Base-by-base conservation (phyloP, 1,140 invertebrate species). In the Bactericera cockerelli region DNA sequence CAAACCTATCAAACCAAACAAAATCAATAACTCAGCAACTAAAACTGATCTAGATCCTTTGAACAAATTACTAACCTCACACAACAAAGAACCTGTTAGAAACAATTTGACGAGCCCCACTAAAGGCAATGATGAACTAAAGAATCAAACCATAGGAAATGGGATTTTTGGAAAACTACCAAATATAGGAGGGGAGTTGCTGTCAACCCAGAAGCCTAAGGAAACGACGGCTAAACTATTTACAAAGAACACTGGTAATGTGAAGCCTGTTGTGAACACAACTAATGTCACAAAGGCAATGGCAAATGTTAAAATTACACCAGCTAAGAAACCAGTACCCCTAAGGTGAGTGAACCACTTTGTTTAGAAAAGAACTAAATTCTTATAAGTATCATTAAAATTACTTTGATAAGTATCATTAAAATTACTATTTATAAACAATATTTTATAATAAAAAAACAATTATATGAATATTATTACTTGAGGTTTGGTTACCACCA, bases 1-100 rank as follows among this genome's bases (percentile, higher is more conserved):
- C 28, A 65, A 71, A 38, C 70, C 70, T 14, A 31, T 71, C 2
- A 65, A 63, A 49, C 13, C 14, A 60, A 58, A 4, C 2, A 25
- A n/a, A 33, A 61, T 11, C 39, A 33, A 11, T 33, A 61, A 11
- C 16, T 38, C n/a, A 39, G 57, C 16, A 3, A 3, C 22, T 6
- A 56, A 56, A 56, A 8, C 55, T 4, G 26, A 24, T n/a, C 14
- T 24, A 24, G 22, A 24, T 36, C 33, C 53, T 49, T 54, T 49
- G 1, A 42, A 36, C 14, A 59, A 28, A 26, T 59, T 61, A 58
- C 21, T 19, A 53, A 25, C 38, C 22, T 33, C 13, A 33, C 49
- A 33, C 26, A 19, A 42, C 21, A 1, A 13, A 19, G 39, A 8
- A 26, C 38, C 31, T 13, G 26, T 26, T 53, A 56, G 16, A 14